phyloP scores from a whole-genome alignment of 2,888 invertebrate species.

The Eubasilissa splendida region DNA sequence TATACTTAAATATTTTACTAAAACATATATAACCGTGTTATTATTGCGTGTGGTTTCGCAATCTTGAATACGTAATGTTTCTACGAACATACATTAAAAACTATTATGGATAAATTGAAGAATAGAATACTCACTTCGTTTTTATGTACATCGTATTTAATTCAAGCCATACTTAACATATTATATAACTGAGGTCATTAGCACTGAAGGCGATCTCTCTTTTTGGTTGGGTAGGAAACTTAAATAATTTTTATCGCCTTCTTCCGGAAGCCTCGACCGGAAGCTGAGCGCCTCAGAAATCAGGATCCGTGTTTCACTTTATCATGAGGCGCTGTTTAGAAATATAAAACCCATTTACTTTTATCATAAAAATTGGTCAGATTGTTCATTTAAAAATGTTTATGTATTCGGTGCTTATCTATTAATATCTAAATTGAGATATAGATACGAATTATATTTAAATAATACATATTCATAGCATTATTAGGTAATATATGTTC shows the following conservation, averaged over 20 bases:
- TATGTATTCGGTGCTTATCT: no score
- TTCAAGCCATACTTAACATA: not conserved
- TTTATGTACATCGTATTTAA: constrained; percentile 2
- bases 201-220: constrained; percentile 25
- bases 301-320: constrained; percentile 29
- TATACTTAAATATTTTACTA: no score
- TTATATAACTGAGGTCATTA: constrained; percentile 25
- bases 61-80: no score
- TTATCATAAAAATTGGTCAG: not conserved
- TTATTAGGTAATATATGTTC: no score
- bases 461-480: no score
- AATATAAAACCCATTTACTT: constrained; percentile 17
- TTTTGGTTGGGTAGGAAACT: constrained; percentile 35
- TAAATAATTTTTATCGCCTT: constrained; percentile 41
- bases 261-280: constrained; percentile 32
- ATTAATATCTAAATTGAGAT: no score
- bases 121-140: not conserved
- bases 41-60: no score
- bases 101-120: not conserved
- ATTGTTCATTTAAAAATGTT: constrained; percentile 2
- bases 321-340: constrained; percentile 11
- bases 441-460: no score
- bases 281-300: constrained; percentile 10
- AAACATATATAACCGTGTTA: no score
- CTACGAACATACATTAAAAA: no score